Percentiles rank a stretch among this genome's conserved stretches.
phyloP scores from a whole-genome alignment of 2,888 invertebrate genomes.

The Patella caerulea region DNA sequence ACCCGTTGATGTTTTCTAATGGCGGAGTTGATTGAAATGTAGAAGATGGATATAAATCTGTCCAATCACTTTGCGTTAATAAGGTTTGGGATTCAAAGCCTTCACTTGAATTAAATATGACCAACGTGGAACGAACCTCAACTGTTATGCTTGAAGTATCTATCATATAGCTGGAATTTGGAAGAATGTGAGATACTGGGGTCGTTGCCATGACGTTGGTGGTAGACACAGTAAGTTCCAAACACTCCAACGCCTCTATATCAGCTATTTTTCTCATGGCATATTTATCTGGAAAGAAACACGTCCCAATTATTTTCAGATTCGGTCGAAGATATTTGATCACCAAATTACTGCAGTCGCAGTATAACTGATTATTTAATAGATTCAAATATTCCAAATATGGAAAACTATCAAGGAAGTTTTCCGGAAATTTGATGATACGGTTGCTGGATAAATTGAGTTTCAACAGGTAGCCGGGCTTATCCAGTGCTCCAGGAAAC shows the following conservation, averaged over 20 bases:
- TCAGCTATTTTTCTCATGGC: slow-evolving; percentile 11
- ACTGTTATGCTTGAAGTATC: not conserved
- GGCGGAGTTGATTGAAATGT: not conserved
- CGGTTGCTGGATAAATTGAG: slow-evolving; percentile 31
- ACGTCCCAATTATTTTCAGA: slow-evolving; percentile 23
- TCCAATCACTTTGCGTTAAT: not conserved
- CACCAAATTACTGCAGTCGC: slow-evolving; percentile 28
- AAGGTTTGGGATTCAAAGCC: not conserved
- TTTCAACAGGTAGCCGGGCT: slow-evolving; percentile 14
- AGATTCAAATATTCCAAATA: slow-evolving; percentile 24
- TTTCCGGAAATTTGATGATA: slow-evolving; percentile 20
- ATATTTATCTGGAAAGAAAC: slow-evolving; percentile 23
- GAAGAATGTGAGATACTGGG: not conserved
- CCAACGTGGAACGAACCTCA: not conserved
- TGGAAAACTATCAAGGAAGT: slow-evolving; percentile 22
- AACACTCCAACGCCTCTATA: not conserved
- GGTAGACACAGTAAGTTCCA: not conserved
- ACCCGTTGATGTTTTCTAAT: not conserved
- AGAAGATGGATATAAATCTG: not conserved
- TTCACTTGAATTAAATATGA: not conserved
- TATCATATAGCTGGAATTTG: not conserved
- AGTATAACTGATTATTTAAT: slow-evolving; percentile 29
- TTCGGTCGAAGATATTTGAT: slow-evolving; percentile 21
- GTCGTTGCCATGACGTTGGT: not conserved
- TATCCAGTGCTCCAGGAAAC: slow-evolving; percentile 24